Evolutionary conservation across 2,797 vertebrate genomes (phyloP), one percentile per base, ranked within the genome.

Genomic region (Poeciliopsis gracilis): DNA sequence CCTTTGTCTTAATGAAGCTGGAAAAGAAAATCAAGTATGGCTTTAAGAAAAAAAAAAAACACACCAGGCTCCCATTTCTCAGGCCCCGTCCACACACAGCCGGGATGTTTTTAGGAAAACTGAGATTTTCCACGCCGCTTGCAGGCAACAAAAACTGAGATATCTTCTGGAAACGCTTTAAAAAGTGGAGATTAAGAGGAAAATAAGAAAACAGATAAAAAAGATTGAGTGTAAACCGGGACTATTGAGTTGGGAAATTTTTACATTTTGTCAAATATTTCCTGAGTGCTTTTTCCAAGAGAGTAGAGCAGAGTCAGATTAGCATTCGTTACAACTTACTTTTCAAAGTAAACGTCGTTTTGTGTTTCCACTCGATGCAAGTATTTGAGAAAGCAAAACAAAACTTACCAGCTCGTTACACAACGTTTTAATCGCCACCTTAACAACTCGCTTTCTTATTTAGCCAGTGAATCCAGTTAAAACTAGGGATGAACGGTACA

Each of bases 1-100:
- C 89, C 86, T 77, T 93, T 83, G 87, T 94, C 86, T 89, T 67
- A 71, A 83, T 36, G 79, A 82, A 84, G 80, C 74, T 84, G 82
- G 16, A 63, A 66, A 70, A 83, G 45, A 71, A 81, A 89, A 88
- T 73, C 86, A 76, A 90, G 82, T 87, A 92, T 90, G 90, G 91
- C 88, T 92, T 90, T 77, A 78, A 87, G 83, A 90, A 87, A 75
- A 33, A 87, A 75, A 33, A 33, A 33, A 84, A 79, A 85, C 88
- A 88, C 84, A 74, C 79, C 82, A 85, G 86, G 84, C 3, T 18
- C 66, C 23, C 23, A 7, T n/a, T 41, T 69, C 38, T 69, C 59
- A 36, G 30, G 59, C 59, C 59, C 8, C 18, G 3, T 38, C 8
- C 33, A 38, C 18, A 66, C 16, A 33, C 51, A 43, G 41, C 38